phyloP scores from a whole-genome alignment of 2,888 invertebrate species.

The Cordilura impudica region DNA sequence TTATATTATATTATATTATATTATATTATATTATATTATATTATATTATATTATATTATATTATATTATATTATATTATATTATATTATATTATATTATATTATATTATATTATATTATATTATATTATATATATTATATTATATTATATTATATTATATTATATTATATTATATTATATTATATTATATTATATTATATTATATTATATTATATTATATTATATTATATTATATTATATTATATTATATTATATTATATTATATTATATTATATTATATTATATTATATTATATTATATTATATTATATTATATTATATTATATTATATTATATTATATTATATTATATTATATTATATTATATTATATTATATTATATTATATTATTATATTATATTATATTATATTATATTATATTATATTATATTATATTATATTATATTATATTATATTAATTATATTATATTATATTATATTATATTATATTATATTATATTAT shows the following conservation, averaged over 20 bases:
- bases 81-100: conserved; percentile 22
- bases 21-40: conserved; percentile 15
- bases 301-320: too few species aligned
- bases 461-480: too few species aligned
- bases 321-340: too few species aligned
- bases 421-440: too few species aligned
- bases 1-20: conserved; percentile 2
- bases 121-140: conserved; percentile 5
- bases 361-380: too few species aligned
- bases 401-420: too few species aligned
- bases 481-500: too few species aligned
- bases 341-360: too few species aligned
- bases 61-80: conserved; percentile 1
- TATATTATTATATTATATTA: too few species aligned
- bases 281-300: too few species aligned
- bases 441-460: too few species aligned
- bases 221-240: not conserved
- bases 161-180: conserved; percentile 22
- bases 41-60: conserved; percentile 20
- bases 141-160: conserved; percentile 17
- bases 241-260: not conserved
- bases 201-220: not conserved
- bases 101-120: conserved; percentile 18
- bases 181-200: conserved; percentile 20
- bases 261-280: too few species aligned